A percentile compares a stretch with the other conserved stretches of the same genome.
Conservation (phyloP, 2,888 invertebrate genomes). For the Ethmia dodecea region DNA sequence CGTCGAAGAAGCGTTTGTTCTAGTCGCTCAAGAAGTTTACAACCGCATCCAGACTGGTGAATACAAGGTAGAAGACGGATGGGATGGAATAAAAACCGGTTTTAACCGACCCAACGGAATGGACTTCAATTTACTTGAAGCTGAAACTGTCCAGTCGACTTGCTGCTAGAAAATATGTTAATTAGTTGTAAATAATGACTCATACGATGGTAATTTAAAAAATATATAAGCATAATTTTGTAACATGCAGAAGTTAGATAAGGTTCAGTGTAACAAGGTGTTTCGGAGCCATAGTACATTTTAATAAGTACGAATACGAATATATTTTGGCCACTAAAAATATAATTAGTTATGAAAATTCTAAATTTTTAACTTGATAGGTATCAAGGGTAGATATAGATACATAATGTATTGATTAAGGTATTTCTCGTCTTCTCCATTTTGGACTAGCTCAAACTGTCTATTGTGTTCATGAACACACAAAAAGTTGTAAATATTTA, state of each 20-base stretch:
- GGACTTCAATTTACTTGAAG: constrained; percentile 92
- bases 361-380: too few species aligned
- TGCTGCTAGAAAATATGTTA: constrained; percentile 81
- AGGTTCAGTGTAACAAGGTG: too few species aligned
- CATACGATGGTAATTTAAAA: constrained; percentile 16
- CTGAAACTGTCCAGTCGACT: constrained; percentile 91
- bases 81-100: constrained; percentile 98
- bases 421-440: too few species aligned
- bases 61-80: constrained; percentile 95
- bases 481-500: too few species aligned
- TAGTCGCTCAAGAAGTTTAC: constrained; percentile 94
- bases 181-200: constrained; percentile 32
- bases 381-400: too few species aligned
- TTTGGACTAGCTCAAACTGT: too few species aligned
- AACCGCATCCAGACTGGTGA: constrained; percentile 93
- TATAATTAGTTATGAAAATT: too few species aligned
- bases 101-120: constrained; percentile 88
- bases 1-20: constrained; percentile 94
- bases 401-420: too few species aligned
- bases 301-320: too few species aligned
- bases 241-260: constrained; percentile 26
- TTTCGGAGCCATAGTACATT: too few species aligned
- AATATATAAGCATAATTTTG: constrained; percentile 49
- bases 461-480: too few species aligned
- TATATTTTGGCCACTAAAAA: too few species aligned